Evolutionary conservation across 2,797 vertebrate species (phyloP), one percentile per base, ranked within the genome.

Genomic region (Glossophaga mutica): DNA sequence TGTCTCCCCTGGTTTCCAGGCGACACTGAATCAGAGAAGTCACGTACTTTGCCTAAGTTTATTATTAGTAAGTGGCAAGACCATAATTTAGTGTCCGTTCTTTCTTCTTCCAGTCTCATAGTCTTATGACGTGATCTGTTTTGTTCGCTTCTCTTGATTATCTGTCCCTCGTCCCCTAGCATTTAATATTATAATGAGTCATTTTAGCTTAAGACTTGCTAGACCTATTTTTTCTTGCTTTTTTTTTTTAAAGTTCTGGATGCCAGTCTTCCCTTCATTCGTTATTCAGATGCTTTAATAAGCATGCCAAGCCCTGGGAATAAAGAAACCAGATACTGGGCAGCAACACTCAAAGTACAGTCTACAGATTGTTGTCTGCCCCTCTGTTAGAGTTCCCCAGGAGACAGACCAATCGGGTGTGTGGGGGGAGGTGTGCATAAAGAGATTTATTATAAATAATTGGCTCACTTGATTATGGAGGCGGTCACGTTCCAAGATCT

Each of bases 181-280:
- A 42, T 62, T 78, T 50, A 67, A 37, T 71, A 21, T 93, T 89
- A 71, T 14, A 42, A 70, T 48, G 9, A 71, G n/a, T 70, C 39
- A 59, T 34, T 81, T 84, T 85, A 68, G 55, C 57, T 59, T 81
- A 85, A 77, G 34, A 52, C 88, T 57, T 34, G n/a, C 44, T 81
- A 29, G n/a, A 11, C 32, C 34, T 52, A 4, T n/a, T 70, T 91
- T 83, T 74, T 81, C 32, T 44, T 4, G 24, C 42, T 29, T 29
- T n/a, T 9, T 29, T 52, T 55, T 39, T 44, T 39, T 62, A 32
- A 15, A 12, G 46, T 68, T 55, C 32, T 86, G 57, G 59, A 46
- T 59, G 15, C 76, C 10, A 26, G 24, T 57, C 34, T 29, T 90
- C 84, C 34, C 29, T 55, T 7, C 6, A 8, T 90, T 12, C 18